phyloP scores from a whole-genome alignment of 1,140 invertebrate genomes.

The Drosophila erecta region DNA sequence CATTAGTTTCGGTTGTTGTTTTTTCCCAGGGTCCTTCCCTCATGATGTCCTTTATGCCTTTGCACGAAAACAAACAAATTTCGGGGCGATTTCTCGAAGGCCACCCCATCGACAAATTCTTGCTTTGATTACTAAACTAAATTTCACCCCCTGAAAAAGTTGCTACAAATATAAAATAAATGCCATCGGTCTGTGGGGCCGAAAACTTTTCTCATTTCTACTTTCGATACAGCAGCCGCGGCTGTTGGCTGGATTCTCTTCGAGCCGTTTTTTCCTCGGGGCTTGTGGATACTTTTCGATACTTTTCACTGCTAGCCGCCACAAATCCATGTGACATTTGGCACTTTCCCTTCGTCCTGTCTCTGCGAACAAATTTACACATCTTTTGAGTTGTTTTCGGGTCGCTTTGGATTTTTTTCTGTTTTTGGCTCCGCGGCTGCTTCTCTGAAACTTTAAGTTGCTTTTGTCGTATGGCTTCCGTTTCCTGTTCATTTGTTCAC shows the following conservation, averaged over 20 bases:
- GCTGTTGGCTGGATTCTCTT: conserved; percentile 33
- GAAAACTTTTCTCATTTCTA: conserved; percentile 83
- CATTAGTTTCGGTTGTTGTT: conserved; percentile 70
- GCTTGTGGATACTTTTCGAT: conserved; percentile 9
- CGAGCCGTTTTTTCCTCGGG: conserved; percentile 23
- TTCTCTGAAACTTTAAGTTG: conserved; percentile 14
- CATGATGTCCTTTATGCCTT: conserved; percentile 73
- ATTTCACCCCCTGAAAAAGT: conserved; percentile 45
- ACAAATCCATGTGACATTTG: conserved; percentile 74
- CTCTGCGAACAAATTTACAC: conserved; percentile 70
- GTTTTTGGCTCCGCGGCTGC: conserved; percentile 7
- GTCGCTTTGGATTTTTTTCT: conserved; percentile 30
- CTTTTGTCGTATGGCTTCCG: conserved; percentile 72
- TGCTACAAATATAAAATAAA: conserved; percentile 73
- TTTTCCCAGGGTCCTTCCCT: conserved; percentile 14
- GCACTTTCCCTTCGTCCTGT: conserved; percentile 64
- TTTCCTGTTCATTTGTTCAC: conserved; percentile 81
- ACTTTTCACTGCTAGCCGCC: conserved; percentile 32
- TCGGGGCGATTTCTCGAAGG: conserved; percentile 40
- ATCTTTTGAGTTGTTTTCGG: conserved; percentile 67
- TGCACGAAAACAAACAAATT: conserved; percentile 81
- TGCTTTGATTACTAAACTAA: conserved; percentile 80
- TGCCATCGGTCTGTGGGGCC: conserved; percentile 46
- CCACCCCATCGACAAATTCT: conserved; percentile 46
- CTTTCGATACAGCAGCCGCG: conserved; percentile 64